A percentile compares a stretch with the other conserved stretches of the same genome.
Evolutionary conservation across 2,113 vertebrate genomes (phyloP).

Genomic region (Ptilonorhynchus violaceus): DNA sequence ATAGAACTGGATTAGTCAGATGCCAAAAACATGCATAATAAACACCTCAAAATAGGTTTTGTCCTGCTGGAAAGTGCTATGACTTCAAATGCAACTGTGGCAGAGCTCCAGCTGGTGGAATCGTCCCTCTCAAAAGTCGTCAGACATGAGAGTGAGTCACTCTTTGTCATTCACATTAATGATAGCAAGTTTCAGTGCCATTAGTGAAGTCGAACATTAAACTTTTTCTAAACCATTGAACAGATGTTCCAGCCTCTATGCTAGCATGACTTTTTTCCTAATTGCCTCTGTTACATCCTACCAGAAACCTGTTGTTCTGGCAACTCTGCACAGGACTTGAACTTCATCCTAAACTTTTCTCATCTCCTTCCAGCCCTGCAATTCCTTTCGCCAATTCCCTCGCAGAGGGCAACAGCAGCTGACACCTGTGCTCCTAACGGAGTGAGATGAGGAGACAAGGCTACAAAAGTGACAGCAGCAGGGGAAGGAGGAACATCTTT

Average conservation of each 20-base stretch:
- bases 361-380: not conserved
- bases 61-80: slow-evolving; percentile 32
- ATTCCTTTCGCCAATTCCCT: not conserved
- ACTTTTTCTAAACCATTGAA: slow-evolving; percentile 61
- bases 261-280: slow-evolving; percentile 35
- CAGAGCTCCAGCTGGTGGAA: slow-evolving; percentile 68
- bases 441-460: rapidly evolving
- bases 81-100: slow-evolving; percentile 65
- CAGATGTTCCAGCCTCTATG: slow-evolving; percentile 47
- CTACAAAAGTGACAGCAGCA: not conserved
- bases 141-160: slow-evolving; percentile 69
- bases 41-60: slow-evolving; percentile 38
- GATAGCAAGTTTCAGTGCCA: slow-evolving; percentile 64
- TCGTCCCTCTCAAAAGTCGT: slow-evolving; percentile 56
- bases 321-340: not conserved
- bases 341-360: not conserved
- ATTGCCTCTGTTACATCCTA: not conserved
- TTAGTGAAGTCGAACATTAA: slow-evolving; percentile 63
- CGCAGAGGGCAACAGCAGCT: not conserved
- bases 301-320: not conserved
- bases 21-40: slow-evolving; percentile 46
- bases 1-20: slow-evolving; percentile 50
- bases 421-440: rapidly evolving
- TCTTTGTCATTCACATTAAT: slow-evolving; percentile 41
- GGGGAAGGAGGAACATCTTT: not conserved